Percentiles rank a stretch among this genome's conserved stretches.
These are phyloP conservation scores for Semotilus atromaculatus DNA, from an alignment of 2,797 vertebrate species.

Conservation along the genomic window DNA sequence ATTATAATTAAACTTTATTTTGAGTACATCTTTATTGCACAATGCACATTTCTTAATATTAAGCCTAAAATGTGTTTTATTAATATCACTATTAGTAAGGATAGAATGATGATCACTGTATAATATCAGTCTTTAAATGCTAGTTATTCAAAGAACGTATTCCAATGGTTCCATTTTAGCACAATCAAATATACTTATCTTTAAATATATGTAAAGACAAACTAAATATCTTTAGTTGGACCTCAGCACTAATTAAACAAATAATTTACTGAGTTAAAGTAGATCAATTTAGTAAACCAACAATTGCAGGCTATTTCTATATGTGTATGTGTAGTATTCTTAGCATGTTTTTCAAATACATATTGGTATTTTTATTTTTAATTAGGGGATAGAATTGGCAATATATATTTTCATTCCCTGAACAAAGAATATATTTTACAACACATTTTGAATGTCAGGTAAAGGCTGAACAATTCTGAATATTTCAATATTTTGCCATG, in stretches of 20 bases:
- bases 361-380: neutral
- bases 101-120: neutral
- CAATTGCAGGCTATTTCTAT: neutral
- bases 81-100: neutral
- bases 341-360: neutral
- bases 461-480: constrained; percentile 70
- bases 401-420: neutral
- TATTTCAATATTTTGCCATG: constrained; percentile 81
- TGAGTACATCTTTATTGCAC: no score
- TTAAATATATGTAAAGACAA: no score
- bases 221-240: neutral
- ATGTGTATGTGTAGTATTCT: neutral
- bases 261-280: neutral
- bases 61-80: no score
- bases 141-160: neutral
- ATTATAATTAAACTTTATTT: no score
- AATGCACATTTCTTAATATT: no score
- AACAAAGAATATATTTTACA: constrained; percentile 42
- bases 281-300: neutral
- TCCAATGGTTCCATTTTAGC: neutral
- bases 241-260: neutral
- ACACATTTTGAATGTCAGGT: constrained; percentile 66
- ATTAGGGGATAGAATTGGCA: neutral
- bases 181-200: neutral
- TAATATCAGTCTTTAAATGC: neutral